Evolutionary conservation across 2,888 invertebrate species (phyloP), one percentile per base, ranked within the genome.

Genomic region (Campoletis raptor): DNA sequence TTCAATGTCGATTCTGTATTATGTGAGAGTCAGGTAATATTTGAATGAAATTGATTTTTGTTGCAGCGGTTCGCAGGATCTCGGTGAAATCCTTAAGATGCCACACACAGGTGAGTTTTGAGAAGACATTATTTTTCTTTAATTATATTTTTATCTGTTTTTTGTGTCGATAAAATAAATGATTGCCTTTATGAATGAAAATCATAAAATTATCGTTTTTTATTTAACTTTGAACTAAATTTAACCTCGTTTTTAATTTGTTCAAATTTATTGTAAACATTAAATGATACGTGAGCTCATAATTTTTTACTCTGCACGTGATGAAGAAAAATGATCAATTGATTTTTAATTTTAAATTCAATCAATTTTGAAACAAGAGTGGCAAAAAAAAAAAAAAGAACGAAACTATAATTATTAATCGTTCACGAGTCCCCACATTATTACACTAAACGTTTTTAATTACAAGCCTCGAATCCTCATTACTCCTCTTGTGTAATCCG

Each of bases 401-500:
- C 1, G 1, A 36, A 37, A 37, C 21, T n/a, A 40, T 7, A 67
- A 40, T 40, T 40, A n/a, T 67, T 9, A 37, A 40, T 40, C 40
- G 36, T 67, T 67, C 10, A 9, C 61, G 30, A 61, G 61, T 89
- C 90, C 89, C 89, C 87, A 83, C 87, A 74, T 87, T 72, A 72
- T 87, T 81, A 87, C 40, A 89, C 91, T 90, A 90, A 90, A 89
- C 87, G 88, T 73, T 88, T 90, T 91, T 90, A 91, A 90, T 91
- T 88, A 90, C 88, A 89, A 87, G 85, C 85, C 66, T 74, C 79
- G 45, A 79, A 85, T 86, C 80, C 83, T 67, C 72, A 70, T 81
- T 73, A 78, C 67, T 81, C 70, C 52, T 64, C 48, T 80, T 70
- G 30, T 12, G 48, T 30, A 76, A 42, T 45, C 54, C 12, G 57